A percentile compares a stretch with the other conserved stretches of the same genome.
phyloP scores from a whole-genome alignment of 64 coral and sea anemone genomes.

The Montipora cactus region DNA sequence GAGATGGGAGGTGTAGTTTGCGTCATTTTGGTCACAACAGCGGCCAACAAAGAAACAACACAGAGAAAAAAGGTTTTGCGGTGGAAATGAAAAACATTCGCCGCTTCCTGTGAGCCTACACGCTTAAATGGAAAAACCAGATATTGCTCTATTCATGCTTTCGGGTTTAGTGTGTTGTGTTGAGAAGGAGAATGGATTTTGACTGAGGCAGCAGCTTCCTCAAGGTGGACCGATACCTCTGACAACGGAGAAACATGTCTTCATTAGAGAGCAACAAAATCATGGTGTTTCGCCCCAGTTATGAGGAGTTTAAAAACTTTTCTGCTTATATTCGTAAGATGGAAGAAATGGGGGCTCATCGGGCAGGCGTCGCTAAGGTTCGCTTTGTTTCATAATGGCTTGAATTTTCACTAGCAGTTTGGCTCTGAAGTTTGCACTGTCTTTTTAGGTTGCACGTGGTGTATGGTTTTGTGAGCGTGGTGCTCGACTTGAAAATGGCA shows the following conservation, averaged over 20 bases:
- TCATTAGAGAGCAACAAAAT: conserved; percentile 72
- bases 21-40: conserved; percentile 15
- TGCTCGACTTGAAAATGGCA: neutral
- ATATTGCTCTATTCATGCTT: neutral
- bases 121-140: conserved; percentile 17
- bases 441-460: neutral
- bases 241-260: conserved; percentile 32
- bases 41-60: conserved; percentile 34
- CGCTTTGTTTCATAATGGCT: neutral
- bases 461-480: conserved; percentile 13
- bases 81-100: neutral
- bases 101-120: neutral
- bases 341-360: conserved; percentile 92
- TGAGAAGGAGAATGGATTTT: neutral
- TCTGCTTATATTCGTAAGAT: conserved; percentile 93
- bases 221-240: neutral
- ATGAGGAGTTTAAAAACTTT: conserved; percentile 91
- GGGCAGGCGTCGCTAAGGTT: conserved; percentile 95
- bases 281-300: conserved; percentile 97
- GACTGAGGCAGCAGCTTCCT: neutral
- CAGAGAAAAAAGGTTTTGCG: conserved; percentile 20
- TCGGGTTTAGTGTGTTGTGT: neutral
- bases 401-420: neutral
- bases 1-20: neutral
- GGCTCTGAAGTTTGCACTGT: conserved; percentile 1